Percentiles rank a stretch among this genome's conserved stretches.
These are phyloP conservation scores for Gallinago solitaria DNA, from an alignment of 2,797 vertebrate species.

Conservation along the genomic window DNA sequence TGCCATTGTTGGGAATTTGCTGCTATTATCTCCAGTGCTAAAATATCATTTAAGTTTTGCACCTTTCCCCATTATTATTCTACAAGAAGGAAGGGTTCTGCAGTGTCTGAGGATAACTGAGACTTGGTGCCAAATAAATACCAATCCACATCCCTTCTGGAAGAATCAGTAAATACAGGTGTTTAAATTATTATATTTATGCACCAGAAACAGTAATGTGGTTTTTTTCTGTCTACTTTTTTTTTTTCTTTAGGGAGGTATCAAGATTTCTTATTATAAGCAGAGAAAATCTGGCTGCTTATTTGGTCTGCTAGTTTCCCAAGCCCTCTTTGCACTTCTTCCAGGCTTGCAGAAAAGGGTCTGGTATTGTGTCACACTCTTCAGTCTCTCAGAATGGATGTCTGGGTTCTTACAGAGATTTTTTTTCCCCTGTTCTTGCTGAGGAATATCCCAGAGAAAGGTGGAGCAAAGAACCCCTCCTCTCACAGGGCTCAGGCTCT, in stretches of 20 bases:
- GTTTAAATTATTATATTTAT: not conserved
- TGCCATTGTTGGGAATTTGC: not conserved
- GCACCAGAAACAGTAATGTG: not conserved
- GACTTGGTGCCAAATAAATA: not conserved
- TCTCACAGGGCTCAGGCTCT: not conserved
- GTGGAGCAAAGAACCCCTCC: not conserved
- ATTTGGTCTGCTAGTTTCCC: not conserved
- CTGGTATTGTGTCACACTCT: not conserved
- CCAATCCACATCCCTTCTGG: not conserved
- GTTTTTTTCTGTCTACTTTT: rapidly evolving
- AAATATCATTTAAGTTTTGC: not conserved
- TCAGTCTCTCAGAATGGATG: not conserved
- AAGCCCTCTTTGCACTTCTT: not conserved
- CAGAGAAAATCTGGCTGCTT: not conserved
- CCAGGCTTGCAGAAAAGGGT: not conserved
- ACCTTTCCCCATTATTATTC: not conserved
- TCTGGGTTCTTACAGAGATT: not conserved
- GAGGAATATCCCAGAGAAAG: not conserved
- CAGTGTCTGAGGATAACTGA: not conserved
- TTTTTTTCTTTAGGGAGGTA: not conserved
- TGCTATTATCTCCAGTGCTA: not conserved
- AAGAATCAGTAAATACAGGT: not conserved
- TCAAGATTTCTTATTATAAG: not conserved
- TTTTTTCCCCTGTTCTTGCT: not conserved
- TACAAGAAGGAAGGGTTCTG: not conserved